Evolutionary conservation across 2,888 invertebrate genomes (phyloP), one percentile per base, ranked within the genome.

Genomic region (Nycteola revayana): DNA sequence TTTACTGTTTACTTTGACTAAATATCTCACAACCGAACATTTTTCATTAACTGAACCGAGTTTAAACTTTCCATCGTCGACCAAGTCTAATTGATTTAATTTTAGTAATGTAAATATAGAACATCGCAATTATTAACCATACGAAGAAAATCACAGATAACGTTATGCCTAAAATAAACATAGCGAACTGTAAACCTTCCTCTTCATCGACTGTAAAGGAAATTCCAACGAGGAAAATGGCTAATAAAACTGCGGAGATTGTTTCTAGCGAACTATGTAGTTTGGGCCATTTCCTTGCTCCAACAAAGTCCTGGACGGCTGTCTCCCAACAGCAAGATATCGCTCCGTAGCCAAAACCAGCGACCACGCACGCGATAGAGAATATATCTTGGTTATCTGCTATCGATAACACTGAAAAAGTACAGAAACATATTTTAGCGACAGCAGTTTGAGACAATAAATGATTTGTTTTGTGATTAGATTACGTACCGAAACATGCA

Each of bases 311-410:
- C 61, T 85, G 83, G 1, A 78, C 76, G 0, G 88, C 67, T 1
- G 80, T 72, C 46, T 85, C 87, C 76, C 89, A 89, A 23, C 89
- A 80, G 4, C 82, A 89, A 0, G 74, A 74, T 1, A 87, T 60
- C 5, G 88, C 85, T 1, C 90, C 90, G 42, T 85, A 89, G 1
- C 90, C 90, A 14, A 90, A 68, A 0, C 90, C 90, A 18, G 86
- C 86, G 26, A 89, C 67, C 1, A 90, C 78, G 40, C 89, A 87
- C 9, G 88, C 90, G 27, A 90, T 78, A 1, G 88, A 83, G 44
- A 88, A 84, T 24, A 74, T 70, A 40, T 90, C 89, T 44, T 90
- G 83, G 35, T 73, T 81, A 30, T 62, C 66, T 1, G 84, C 77
- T 42, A 63, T 64, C 8, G 86, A 72, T 45, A 87, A 59, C 20